Percentiles rank a stretch among this genome's conserved stretches.
Conservation (phyloP, 1,140 invertebrate genomes). For the Temnothorax curvispinosus region DNA sequence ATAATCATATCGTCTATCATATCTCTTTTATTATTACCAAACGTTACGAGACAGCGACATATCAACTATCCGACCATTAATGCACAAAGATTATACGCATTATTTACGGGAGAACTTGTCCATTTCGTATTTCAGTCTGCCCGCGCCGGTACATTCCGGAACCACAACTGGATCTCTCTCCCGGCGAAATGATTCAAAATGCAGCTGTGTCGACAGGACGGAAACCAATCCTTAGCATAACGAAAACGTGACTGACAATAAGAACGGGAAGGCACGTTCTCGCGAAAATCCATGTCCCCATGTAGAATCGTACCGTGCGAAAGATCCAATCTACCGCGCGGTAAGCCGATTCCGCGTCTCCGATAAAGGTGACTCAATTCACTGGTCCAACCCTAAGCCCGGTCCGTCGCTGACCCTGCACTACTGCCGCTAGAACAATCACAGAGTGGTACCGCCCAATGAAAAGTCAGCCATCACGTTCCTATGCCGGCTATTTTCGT, state of each 20-base stretch:
- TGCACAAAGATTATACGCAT: slow-evolving; percentile 22
- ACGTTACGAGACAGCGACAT: not conserved
- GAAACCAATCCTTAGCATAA: slow-evolving; percentile 63
- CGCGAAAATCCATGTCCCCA: not conserved
- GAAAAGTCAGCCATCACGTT: slow-evolving; percentile 67
- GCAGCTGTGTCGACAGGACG: slow-evolving; percentile 42
- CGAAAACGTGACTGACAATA: slow-evolving; percentile 61
- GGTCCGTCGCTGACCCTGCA: slow-evolving; percentile 46
- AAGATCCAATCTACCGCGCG: slow-evolving; percentile 35
- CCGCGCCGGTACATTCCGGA: not conserved
- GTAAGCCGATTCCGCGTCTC: slow-evolving; percentile 26
- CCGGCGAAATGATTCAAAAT: slow-evolving; percentile 42
- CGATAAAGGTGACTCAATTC: slow-evolving; percentile 70
- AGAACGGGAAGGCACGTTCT: slow-evolving; percentile 28
- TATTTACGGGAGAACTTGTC: slow-evolving; percentile 9
- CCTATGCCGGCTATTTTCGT: slow-evolving; percentile 37
- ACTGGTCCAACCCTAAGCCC: slow-evolving; percentile 53
- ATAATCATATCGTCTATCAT: not conserved
- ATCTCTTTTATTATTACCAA: not conserved
- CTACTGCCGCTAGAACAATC: slow-evolving; percentile 58
- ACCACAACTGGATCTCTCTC: slow-evolving; percentile 2
- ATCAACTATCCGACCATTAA: not conserved
- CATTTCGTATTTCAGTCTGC: not conserved
- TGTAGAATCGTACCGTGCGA: slow-evolving; percentile 42
- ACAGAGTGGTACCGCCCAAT: slow-evolving; percentile 42